These are phyloP conservation scores for Vulpes ferrilata DNA, from an alignment of 2,113 vertebrate species.

Conservation along the genomic window DNA sequence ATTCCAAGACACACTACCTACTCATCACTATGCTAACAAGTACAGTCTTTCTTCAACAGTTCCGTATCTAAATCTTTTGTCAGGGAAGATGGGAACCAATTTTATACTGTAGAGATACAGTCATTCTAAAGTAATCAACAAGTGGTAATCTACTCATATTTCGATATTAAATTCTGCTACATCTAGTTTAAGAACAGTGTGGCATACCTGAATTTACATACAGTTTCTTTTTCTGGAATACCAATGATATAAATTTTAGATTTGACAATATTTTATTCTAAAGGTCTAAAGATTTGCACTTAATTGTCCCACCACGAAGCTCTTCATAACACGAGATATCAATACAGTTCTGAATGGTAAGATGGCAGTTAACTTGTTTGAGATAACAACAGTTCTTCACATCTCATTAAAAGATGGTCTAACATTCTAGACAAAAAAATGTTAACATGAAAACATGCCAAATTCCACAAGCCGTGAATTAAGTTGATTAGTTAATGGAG, in stretches of 20 bases:
- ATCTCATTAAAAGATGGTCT: constrained; percentile 74
- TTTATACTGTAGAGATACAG: not conserved
- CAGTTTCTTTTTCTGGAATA: not conserved
- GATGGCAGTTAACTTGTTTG: constrained; percentile 76
- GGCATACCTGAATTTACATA: not conserved
- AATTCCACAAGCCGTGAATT: constrained; percentile 72
- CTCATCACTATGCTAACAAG: not conserved
- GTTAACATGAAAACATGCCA: constrained; percentile 44
- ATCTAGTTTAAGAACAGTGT: constrained; percentile 8
- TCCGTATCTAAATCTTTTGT: not conserved
- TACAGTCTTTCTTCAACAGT: not conserved
- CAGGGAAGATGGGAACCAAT: not conserved
- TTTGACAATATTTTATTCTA: not conserved
- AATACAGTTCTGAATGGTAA: constrained; percentile 65
- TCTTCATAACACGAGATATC: not conserved
- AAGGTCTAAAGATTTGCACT: not conserved
- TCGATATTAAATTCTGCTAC: not conserved
- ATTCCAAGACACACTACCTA: not conserved
- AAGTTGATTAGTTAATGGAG: constrained; percentile 55
- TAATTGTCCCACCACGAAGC: not conserved
- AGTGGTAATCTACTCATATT: not conserved
- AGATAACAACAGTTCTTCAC: constrained; percentile 71
- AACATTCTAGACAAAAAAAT: constrained; percentile 14
- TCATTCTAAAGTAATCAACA: constrained; percentile 13
- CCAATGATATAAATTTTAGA: not conserved